These are phyloP conservation scores for Hydrotaea cyrtoneurina DNA, from an alignment of 2,888 invertebrate genomes.

Conservation along the genomic window DNA sequence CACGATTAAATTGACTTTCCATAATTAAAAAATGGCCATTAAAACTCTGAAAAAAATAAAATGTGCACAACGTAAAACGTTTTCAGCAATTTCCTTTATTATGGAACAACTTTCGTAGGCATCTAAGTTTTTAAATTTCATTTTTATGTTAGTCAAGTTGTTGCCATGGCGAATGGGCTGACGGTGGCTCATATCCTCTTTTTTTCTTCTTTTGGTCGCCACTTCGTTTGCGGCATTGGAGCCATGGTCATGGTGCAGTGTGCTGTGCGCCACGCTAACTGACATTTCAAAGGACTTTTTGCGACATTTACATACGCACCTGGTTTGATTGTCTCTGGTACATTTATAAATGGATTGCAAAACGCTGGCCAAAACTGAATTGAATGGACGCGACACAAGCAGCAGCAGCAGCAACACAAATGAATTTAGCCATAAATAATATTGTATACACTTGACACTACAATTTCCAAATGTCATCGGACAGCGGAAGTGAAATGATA, in stretches of 20 bases:
- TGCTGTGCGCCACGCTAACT: conserved; percentile 16
- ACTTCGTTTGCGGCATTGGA: no score
- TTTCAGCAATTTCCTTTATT: background rate
- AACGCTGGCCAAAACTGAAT: background rate
- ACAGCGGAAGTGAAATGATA: conserved; percentile 54
- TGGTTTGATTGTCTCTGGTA: conserved; percentile 31
- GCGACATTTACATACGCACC: conserved; percentile 61
- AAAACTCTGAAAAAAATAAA: background rate
- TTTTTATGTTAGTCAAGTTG: background rate
- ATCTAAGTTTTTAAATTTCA: background rate
- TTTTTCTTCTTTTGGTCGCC: background rate
- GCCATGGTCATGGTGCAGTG: no score
- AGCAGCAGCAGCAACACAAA: background rate
- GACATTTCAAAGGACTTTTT: conserved; percentile 56
- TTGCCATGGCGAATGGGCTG: background rate
- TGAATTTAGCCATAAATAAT: conserved; percentile 46
- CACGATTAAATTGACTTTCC: conserved; percentile 17
- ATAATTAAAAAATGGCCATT: background rate
- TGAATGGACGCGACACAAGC: background rate
- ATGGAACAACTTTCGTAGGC: background rate
- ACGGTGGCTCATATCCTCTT: background rate
- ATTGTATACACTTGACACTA: conserved; percentile 50
- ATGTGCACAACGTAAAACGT: background rate
- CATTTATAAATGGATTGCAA: conserved; percentile 34
- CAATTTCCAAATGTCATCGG: conserved; percentile 54